Base-by-base conservation (phyloP, 2,113 vertebrate species). In the Tylochromis polylepis region DNA sequence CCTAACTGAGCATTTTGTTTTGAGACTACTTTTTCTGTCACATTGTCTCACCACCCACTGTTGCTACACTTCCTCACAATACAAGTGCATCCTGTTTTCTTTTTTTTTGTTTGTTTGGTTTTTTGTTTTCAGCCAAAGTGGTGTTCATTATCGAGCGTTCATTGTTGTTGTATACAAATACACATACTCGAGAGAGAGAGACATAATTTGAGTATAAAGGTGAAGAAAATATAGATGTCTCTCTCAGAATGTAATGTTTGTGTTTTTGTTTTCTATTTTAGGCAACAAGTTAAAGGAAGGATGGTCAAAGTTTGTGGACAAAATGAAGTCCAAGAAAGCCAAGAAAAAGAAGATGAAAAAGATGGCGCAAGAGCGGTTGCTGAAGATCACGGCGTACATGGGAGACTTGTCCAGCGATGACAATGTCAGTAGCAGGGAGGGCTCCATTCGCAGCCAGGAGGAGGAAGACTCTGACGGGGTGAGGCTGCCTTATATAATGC, bases 271-370 rank as follows among this genome's bases (percentile, higher is more conserved):
- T 80, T 10, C 3, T 59, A 31, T 55, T 88, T 53, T 62, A 96
- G 96, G 84, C 20, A 95, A 91, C 38, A 95, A 93, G 79, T 46
- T 96, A 8, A 96, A 93, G 77, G 85, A 91, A 77, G 93, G 85
- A 46, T 87, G 93, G 91, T 92, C 89, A 12, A 96, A 94, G 77
- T 83, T 96, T 58, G 41, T 96, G 53, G 84, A 90, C 53, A 95
- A 93, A 82, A 79, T 96, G 65, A 96, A 95, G 87, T 38, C 29
- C 3, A 95, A 93, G 82, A 94, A 93, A 67, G 95, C 41, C 14
- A 95, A 94, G 82, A 94, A 93, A 81, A 96, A 94, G 82, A 93
- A 91, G 82, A 88, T 90, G 58, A 96, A 94, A 29, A 93, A 41
- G 75, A 75, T 91, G 85, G 86, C 90, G 90, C 92, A 85, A 36